These are phyloP conservation scores for Boloria euphrosyne DNA, from an alignment of 2,888 invertebrate species.

Conservation along the genomic window DNA sequence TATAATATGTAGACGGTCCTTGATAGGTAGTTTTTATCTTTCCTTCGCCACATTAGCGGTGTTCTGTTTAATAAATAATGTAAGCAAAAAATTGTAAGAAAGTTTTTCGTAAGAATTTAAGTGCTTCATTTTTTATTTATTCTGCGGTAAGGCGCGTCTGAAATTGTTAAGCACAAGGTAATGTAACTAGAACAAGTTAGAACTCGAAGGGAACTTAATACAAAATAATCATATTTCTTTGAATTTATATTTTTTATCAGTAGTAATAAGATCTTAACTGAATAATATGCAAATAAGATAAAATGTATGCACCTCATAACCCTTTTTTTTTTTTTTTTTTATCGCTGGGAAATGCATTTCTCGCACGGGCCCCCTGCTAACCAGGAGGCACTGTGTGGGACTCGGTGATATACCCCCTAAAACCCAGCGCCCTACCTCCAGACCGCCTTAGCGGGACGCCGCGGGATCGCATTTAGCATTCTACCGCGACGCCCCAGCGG, in stretches of 20 bases:
- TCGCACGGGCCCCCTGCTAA: too few species aligned
- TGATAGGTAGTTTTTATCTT: background rate
- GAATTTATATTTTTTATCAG: background rate
- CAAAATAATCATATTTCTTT: background rate
- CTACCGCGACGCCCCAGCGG: too few species aligned
- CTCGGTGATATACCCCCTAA: too few species aligned
- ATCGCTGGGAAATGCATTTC: too few species aligned
- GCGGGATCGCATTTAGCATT: too few species aligned
- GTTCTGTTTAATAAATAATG: slow-evolving; percentile 10
- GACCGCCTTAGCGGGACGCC: too few species aligned
- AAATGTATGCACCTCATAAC: too few species aligned
- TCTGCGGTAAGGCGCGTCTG: slow-evolving; percentile 10
- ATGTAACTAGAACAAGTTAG: background rate
- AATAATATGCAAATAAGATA: too few species aligned
- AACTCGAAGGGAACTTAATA: slow-evolving; percentile 1
- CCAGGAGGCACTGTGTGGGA: too few species aligned
- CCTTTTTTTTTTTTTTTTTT: too few species aligned
- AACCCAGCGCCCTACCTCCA: too few species aligned
- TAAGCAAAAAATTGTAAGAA: background rate
- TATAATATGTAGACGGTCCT: background rate
- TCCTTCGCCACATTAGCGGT: slow-evolving; percentile 1
- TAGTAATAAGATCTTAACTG: too few species aligned
- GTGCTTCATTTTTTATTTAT: slow-evolving; percentile 22
- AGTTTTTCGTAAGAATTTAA: slow-evolving; percentile 13
- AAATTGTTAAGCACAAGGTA: slow-evolving; percentile 6